These are phyloP conservation scores for Aleiodes sp. DNA, from an alignment of 1,140 invertebrate species.

Conservation along the genomic window DNA sequence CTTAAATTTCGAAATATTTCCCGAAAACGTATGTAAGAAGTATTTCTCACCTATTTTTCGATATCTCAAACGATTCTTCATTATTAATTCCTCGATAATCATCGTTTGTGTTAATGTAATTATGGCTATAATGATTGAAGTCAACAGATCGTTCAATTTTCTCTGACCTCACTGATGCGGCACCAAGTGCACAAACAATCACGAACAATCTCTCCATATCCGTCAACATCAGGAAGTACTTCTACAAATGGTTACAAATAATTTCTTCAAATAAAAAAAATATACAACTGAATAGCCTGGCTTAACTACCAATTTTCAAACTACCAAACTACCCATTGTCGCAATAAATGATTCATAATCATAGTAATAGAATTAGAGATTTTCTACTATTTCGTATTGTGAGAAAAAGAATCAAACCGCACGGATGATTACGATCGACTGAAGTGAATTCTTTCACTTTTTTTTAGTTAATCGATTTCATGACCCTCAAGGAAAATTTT, in stretches of 20 bases:
- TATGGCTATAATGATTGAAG: background rate
- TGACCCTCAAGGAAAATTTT: background rate
- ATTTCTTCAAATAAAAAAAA: background rate
- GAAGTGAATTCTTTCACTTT: conserved; percentile 3
- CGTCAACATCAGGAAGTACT: background rate
- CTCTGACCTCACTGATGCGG: background rate
- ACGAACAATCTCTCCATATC: conserved; percentile 7
- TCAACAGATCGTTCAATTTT: background rate
- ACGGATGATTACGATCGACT: background rate
- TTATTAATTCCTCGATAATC: background rate
- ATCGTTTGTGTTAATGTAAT: background rate
- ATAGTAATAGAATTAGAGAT: background rate
- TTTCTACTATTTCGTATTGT: background rate
- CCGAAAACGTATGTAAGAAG: background rate
- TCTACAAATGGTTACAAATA: background rate
- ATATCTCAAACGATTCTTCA: background rate
- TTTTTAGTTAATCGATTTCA: background rate
- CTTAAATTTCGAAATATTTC: too few species aligned
- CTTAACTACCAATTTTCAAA: background rate
- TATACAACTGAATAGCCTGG: background rate
- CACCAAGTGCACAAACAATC: background rate
- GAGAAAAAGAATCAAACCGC: background rate
- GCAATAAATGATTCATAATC: background rate
- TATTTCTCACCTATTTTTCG: background rate
- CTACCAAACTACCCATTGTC: conserved; percentile 2